Evolutionary conservation across 2,888 invertebrate species (phyloP), one percentile per base, ranked within the genome.

Genomic region (Drosophila tripunctata): DNA sequence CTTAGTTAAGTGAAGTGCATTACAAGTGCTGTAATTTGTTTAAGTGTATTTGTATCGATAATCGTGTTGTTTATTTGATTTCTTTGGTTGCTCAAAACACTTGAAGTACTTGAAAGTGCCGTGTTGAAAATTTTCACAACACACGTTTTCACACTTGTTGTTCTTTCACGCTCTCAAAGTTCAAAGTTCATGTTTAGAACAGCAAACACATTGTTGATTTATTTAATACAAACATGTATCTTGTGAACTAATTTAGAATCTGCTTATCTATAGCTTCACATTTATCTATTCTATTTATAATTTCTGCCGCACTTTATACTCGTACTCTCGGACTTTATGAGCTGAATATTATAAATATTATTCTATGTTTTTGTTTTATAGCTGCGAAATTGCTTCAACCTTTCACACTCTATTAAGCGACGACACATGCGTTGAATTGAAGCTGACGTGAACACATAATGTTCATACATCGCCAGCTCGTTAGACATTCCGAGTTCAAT

Each of bases 401-500:
- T 68, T 67, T 78, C 58, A 66, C 68, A 77, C 69, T 72, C 75
- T 50, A 69, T 63, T 55, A 57, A 67, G 41, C 44, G 21, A 15
- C 31, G 33, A 54, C 38, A 52, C 64, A 72, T 43, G 52, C 43
- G 36, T 47, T 22, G 45, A 44, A 48, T 33, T 14, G 31, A 43
- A 47, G 41, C 50, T 40, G 14, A 55, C 12, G 43, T 44, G 33
- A 43, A 44, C 45, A 44, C 45, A 57, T 50, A 40, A 54, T 19
- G 40, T 19, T n/a, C 33, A 50, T 56, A 60, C 51, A 44, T 47
- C 41, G 52, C 21, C 21, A 62, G 62, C 10, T 67, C 57, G 63
- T 55, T 43, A 50, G 62, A 48, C 56, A 44, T 22, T 19, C 56
- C 15, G 40, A 72, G 83, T 86, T 83, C 83, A 83, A 75, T 77